A percentile compares a stretch with the other conserved stretches of the same genome.
Conservation (phyloP, 2,113 vertebrate species). For the Dromiciops gliroides region DNA sequence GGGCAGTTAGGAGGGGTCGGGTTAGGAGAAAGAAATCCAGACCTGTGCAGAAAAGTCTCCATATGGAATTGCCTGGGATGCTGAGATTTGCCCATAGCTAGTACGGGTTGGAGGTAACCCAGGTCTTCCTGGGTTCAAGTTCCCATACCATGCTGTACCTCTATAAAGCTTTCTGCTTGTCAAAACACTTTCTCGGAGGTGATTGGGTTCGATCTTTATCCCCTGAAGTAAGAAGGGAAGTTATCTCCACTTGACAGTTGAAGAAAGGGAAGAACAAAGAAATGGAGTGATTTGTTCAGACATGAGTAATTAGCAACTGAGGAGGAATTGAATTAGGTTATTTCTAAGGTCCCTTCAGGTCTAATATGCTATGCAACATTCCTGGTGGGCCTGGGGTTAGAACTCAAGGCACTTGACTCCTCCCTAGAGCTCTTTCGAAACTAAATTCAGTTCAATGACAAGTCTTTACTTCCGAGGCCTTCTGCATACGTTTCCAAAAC, state of each 20-base stretch:
- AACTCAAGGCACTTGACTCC: background rate
- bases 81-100: background rate
- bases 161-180: background rate
- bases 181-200: background rate
- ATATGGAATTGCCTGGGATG: background rate
- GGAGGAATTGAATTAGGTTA: background rate
- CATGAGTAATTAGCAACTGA: background rate
- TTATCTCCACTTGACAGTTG: background rate
- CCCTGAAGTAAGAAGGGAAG: background rate
- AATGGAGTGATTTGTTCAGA: constrained; percentile 22
- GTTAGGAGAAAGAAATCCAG: background rate
- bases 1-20: background rate
- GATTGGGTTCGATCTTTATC: constrained; percentile 13
- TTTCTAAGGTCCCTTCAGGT: background rate
- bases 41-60: background rate
- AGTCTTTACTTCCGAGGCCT: background rate
- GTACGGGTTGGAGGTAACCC: background rate
- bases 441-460: constrained; percentile 14
- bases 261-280: constrained; percentile 22
- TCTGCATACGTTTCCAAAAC: background rate
- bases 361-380: constrained; percentile 7
- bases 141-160: background rate
- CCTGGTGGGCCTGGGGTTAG: constrained; percentile 5
- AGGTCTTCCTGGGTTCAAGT: background rate
- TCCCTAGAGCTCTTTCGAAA: background rate